Conservation (phyloP, 2,113 vertebrate genomes). For the Zeus faber region DNA sequence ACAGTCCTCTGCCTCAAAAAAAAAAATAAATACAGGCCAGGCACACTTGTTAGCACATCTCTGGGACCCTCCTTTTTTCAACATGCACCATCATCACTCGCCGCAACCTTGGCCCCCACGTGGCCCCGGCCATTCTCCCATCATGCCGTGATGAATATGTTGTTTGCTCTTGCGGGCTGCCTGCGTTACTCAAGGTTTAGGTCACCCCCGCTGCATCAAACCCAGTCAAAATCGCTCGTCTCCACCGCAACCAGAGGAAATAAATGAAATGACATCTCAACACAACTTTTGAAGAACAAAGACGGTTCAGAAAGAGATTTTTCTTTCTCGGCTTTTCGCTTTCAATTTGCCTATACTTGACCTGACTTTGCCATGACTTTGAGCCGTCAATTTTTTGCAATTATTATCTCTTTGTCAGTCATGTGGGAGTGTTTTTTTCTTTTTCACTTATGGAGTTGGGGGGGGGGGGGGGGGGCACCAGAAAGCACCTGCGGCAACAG, state of each 20-base stretch:
- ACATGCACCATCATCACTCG: slow-evolving; percentile 38
- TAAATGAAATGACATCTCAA: slow-evolving; percentile 45
- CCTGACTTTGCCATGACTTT: slow-evolving; percentile 72
- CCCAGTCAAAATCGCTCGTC: slow-evolving; percentile 21
- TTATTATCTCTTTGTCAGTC: too few species aligned
- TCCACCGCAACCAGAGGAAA: background rate
- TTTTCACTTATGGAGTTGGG: too few species aligned
- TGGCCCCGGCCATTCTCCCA: slow-evolving; percentile 31
- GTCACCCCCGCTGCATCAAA: slow-evolving; percentile 65
- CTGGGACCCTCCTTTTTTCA: slow-evolving; percentile 22
- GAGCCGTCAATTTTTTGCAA: too few species aligned
- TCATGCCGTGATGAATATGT: slow-evolving; percentile 39
- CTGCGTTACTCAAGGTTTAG: slow-evolving; percentile 57
- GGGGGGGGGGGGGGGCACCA: slow-evolving; percentile 24
- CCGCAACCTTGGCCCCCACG: slow-evolving; percentile 45
- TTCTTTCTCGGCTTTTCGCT: slow-evolving; percentile 41
- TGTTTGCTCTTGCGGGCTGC: slow-evolving; percentile 40
- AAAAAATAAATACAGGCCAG: slow-evolving; percentile 53
- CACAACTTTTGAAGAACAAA: slow-evolving; percentile 69
- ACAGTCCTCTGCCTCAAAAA: slow-evolving; percentile 4
- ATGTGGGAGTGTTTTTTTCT: too few species aligned
- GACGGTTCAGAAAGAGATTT: slow-evolving; percentile 27
- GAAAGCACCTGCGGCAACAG: slow-evolving; percentile 48
- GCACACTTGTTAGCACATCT: slow-evolving; percentile 42
- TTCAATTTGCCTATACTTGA: too few species aligned